A percentile compares a stretch with the other conserved stretches of the same genome.
phyloP scores from a whole-genome alignment of 2,888 invertebrate species.

The Steinernema hermaphroditum region DNA sequence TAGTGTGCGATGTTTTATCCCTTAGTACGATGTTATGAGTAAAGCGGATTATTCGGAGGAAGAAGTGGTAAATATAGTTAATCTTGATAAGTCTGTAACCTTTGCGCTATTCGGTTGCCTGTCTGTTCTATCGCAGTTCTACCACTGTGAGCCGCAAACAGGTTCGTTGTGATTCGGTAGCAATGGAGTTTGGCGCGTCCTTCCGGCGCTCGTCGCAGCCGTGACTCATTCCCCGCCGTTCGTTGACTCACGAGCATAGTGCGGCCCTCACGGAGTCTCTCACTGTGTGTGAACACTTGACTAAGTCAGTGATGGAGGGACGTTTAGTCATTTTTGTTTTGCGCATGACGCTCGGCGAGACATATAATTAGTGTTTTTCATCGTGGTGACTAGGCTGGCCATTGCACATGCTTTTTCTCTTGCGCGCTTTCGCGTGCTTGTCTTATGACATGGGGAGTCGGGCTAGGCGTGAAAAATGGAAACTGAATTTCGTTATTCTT shows the following conservation, averaged over 20 bases:
- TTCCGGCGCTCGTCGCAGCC: neutral
- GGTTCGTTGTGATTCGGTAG: neutral
- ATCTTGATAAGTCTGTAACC: neutral
- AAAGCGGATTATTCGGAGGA: neutral
- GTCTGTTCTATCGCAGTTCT: neutral
- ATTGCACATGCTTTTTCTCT: no score
- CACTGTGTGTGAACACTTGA: constrained; percentile 6
- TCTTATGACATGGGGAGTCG: no score
- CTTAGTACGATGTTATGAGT: neutral
- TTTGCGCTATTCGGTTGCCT: neutral
- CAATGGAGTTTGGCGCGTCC: neutral
- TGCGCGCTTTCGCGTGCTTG: no score
- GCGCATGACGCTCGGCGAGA: neutral
- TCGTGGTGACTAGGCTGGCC: no score
- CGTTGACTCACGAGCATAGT: neutral
- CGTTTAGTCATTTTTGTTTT: neutral
- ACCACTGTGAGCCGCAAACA: neutral
- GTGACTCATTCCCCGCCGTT: neutral
- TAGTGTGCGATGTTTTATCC: neutral
- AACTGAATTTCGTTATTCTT: no score
- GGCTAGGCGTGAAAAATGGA: no score
- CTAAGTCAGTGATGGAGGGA: neutral
- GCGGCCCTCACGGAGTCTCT: constrained; percentile 6
- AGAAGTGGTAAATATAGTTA: neutral
- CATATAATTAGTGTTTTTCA: neutral